Base-by-base conservation (phyloP, 2,113 vertebrate genomes). In the Butorides virescens region DNA sequence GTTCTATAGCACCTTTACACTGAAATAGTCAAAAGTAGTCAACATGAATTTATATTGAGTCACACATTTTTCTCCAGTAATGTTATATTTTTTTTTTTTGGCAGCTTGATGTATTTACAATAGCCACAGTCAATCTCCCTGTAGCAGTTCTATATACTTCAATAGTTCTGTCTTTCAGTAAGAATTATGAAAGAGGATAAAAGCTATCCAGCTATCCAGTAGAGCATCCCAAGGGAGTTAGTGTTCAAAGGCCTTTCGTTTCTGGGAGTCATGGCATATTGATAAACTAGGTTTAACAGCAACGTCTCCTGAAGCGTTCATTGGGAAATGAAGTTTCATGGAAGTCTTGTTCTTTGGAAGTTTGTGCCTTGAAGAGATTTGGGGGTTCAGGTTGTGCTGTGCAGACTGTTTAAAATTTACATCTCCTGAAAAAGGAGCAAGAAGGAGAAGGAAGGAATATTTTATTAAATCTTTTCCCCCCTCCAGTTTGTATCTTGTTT, bases 291-390 rank as follows among this genome's bases (percentile, higher is more conserved):
- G 14, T 29, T 49, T 12, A 25, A 5, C 14, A 23, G 66, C 52
- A 27, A 1, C 3, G 3, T 13, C 58, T 86, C 49, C 82, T 7
- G 32, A 18, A 67, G 63, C 5, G 0, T 21, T 67, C 20, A 1
- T 3, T 19, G 72, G 19, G 62, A 23, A n/a, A 25, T 0, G 52
- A 7, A n/a, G 42, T 15, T 11, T 23, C 4, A 2, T 5, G 61
- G 7, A 25, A 20, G 5, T 5, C 20, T 11, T 29, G 21, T 4
- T 27, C 56, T 55, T 22, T 17, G 55, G 5, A 21, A 18, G 2
- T 11, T 17, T 23, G 70, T 44, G 61, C 27, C 56, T 23, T 21
- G 37, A 20, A 30, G 61, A 83, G 56, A 1, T 26, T 2, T 23
- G 42, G 56, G 29, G 56, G 16, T 34, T 81, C 70, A 27, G n/a